Evolutionary conservation across 2,797 vertebrate species (phyloP).

Genomic region (Emydoidea blandingii): DNA sequence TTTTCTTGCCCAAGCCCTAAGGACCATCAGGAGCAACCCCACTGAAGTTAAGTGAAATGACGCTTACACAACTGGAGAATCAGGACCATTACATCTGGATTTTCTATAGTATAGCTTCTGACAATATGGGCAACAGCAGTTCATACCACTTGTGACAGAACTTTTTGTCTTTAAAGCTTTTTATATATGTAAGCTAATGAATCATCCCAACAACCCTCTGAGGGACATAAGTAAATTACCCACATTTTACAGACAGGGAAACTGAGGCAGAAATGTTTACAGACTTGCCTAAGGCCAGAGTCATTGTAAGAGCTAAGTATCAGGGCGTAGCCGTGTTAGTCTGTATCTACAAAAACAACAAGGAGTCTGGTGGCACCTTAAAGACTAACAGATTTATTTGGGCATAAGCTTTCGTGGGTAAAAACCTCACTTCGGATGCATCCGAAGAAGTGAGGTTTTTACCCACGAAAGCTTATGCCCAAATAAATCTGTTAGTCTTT

Average conservation of each 20-base stretch:
- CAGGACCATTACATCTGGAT: not conserved
- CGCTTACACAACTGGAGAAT: not conserved
- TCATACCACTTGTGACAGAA: not conserved
- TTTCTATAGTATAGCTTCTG: not conserved
- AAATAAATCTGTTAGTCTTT: too few species aligned
- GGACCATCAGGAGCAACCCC: not conserved
- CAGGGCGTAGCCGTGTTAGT: too few species aligned
- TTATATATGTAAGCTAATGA: not conserved
- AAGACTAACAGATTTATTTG: too few species aligned
- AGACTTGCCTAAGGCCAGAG: not conserved
- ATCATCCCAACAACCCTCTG: not conserved
- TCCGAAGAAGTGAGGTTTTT: too few species aligned
- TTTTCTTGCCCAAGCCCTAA: not conserved
- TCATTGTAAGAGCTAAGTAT: not conserved
- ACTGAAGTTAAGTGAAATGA: conserved; percentile 11
- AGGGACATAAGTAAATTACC: not conserved
- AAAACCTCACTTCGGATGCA: too few species aligned
- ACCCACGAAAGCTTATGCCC: too few species aligned
- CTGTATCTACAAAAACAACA: too few species aligned
- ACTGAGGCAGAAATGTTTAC: not conserved
- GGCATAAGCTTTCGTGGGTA: too few species aligned
- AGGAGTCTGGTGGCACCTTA: too few species aligned
- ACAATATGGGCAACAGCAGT: not conserved
- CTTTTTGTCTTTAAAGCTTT: not conserved
- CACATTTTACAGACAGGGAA: not conserved